These are phyloP conservation scores for Chaetogeoica ovagalla DNA, from an alignment of 2,888 invertebrate species.

Conservation along the genomic window DNA sequence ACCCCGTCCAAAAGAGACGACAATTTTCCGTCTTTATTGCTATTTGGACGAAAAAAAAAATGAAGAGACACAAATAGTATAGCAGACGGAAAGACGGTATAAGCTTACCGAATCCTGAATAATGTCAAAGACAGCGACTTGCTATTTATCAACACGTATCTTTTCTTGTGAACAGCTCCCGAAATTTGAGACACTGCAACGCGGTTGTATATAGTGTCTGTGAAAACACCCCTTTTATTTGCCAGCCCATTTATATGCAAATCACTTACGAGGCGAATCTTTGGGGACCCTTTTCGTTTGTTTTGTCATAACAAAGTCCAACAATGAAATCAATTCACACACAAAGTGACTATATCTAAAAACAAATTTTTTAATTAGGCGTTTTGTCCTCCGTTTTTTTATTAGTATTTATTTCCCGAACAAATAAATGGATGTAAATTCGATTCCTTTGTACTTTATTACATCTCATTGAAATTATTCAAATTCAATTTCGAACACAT, in stretches of 20 bases:
- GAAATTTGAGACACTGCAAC: slow-evolving; percentile 22
- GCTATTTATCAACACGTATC: slow-evolving; percentile 44
- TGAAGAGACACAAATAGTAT: slow-evolving; percentile 33
- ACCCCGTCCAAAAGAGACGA: not conserved
- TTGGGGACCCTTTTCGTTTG: slow-evolving; percentile 18
- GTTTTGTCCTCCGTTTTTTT: not conserved
- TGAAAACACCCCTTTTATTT: slow-evolving; percentile 49
- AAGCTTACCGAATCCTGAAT: slow-evolving; percentile 48
- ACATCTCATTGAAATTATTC: not conserved
- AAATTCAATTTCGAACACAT: not conserved
- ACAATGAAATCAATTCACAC: slow-evolving; percentile 30
- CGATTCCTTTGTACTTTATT: not conserved
- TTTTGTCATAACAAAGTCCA: slow-evolving; percentile 43
- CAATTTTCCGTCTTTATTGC: slow-evolving; percentile 23
- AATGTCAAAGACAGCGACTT: slow-evolving; percentile 48
- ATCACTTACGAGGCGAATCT: slow-evolving; percentile 11
- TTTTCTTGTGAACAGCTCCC: slow-evolving; percentile 18
- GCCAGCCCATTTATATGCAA: slow-evolving; percentile 47
- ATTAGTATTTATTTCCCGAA: not conserved
- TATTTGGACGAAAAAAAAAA: slow-evolving; percentile 7
- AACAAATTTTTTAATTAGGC: slow-evolving; percentile 31
- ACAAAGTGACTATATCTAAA: slow-evolving; percentile 20
- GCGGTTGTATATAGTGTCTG: not conserved
- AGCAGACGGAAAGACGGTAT: slow-evolving; percentile 47
- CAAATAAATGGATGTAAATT: not conserved